Conservation (phyloP, 1,140 invertebrate genomes). For the Bactericera cockerelli region DNA sequence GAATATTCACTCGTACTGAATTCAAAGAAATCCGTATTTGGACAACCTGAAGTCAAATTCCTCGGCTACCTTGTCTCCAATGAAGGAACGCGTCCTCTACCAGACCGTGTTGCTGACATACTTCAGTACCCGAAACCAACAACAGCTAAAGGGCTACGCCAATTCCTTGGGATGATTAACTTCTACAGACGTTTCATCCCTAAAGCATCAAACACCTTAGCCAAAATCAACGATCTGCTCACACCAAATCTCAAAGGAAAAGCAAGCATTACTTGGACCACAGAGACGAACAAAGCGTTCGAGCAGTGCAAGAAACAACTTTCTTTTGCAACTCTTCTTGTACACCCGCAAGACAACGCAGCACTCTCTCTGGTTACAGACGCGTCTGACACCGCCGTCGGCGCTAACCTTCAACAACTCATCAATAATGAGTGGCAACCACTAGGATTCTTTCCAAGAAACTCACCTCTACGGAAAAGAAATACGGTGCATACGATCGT, state of each 20-base stretch:
- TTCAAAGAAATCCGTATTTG: constrained; percentile 24
- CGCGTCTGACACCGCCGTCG: constrained; percentile 22
- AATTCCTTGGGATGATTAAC: constrained; percentile 21
- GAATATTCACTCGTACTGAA: constrained; percentile 25
- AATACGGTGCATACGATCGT: constrained; percentile 25
- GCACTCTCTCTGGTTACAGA: constrained; percentile 14
- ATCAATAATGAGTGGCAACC: constrained; percentile 1
- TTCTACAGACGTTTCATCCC: constrained; percentile 17
- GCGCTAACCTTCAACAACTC: constrained; percentile 22
- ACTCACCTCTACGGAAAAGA: constrained; percentile 4
- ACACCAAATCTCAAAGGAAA: constrained; percentile 12
- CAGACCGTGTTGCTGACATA: constrained; percentile 20
- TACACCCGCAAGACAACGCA: not conserved
- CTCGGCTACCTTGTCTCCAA: constrained; percentile 24
- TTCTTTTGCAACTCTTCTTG: constrained; percentile 20
- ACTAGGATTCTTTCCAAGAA: constrained; percentile 15
- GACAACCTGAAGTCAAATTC: constrained; percentile 22
- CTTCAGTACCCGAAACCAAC: too few relatives aligned
- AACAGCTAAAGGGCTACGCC: constrained; percentile 13
- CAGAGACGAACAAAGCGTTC: constrained; percentile 17
- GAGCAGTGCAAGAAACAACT: constrained; percentile 21
- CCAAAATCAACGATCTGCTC: constrained; percentile 10
- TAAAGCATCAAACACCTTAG: constrained; percentile 13
- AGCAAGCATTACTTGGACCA: constrained; percentile 15
- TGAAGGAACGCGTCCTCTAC: constrained; percentile 23